Evolutionary conservation across 2,888 invertebrate species (phyloP), one percentile per base, ranked within the genome.

Genomic region (Conistra vaccinii): DNA sequence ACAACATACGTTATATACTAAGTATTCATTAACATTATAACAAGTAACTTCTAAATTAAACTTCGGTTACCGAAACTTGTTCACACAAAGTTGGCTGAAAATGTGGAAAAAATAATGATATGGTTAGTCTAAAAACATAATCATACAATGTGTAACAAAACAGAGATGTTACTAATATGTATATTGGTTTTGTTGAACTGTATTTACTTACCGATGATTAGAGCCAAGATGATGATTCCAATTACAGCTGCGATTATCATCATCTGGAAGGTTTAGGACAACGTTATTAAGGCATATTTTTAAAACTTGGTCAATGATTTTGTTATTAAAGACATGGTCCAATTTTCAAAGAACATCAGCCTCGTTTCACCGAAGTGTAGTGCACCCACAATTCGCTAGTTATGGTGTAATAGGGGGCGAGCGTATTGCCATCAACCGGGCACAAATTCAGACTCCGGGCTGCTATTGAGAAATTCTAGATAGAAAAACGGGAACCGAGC

Each of bases 211-310:
- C 99, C 98, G 94, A 98, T 98, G 93, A 99, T 98, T 93, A 99
- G 98, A 91, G 98, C 98, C 93, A 98, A 96, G 93, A 98, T 97
- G 90, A 98, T 97, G 90, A 98, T 97, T 83, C 98, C 98, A 94
- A 98, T 98, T 69, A 98, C 97, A 85, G 98, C 98, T 95, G 98
- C 98, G 88, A 98, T 98, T 90, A 98, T 98, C 98, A 98, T 98
- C 98, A 98, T 98, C 97, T 98, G 95, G 23, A 96, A 96, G 83
- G 17, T 60, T 66, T 57, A 75, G 23, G 5, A 53, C 0, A 57
- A 51, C 1, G 17, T 82, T 67, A 83, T 3, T 55, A 39, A 17
- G 14, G 39, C 3, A 32, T 45, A 0, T 42, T 35, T n/a, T n/a
- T 29, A 58, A 32, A 9, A 20, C 20, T 58, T 58, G 20, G 20